A percentile compares a stretch with the other conserved stretches of the same genome.
Conservation (phyloP, 1,140 invertebrate genomes). For the Listronotus bonariensis region DNA sequence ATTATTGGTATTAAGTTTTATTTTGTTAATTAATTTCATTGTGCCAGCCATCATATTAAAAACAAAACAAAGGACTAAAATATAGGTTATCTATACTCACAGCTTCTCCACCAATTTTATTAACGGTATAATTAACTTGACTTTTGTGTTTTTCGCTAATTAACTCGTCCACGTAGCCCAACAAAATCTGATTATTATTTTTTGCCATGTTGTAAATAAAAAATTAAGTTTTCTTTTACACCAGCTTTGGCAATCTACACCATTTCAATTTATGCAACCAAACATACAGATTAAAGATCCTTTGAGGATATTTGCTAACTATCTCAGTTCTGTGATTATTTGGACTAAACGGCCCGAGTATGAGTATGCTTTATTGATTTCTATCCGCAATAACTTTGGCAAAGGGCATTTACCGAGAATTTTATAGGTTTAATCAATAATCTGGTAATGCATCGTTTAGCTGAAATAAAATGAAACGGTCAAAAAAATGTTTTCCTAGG, state of each 20-base stretch:
- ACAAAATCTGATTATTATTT: conserved; percentile 61
- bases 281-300: conserved; percentile 1
- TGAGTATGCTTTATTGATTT: too few relatives aligned
- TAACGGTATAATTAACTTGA: conserved; percentile 66
- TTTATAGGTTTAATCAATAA: too few relatives aligned
- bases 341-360: too few relatives aligned
- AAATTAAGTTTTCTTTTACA: not conserved
- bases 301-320: too few relatives aligned
- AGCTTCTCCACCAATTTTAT: conserved; percentile 73
- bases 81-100: conserved; percentile 56
- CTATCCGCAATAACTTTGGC: too few relatives aligned
- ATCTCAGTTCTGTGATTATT: too few relatives aligned
- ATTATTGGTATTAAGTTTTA: not conserved
- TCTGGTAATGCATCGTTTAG: too few relatives aligned
- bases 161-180: conserved; percentile 72
- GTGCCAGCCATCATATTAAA: conserved; percentile 3
- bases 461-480: too few relatives aligned
- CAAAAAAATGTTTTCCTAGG: too few relatives aligned
- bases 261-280: conserved; percentile 6
- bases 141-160: conserved; percentile 67
- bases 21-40: too few relatives aligned
- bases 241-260: not conserved
- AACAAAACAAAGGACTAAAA: conserved; percentile 2
- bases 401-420: too few relatives aligned
- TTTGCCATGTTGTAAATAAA: conserved; percentile 54